These are phyloP conservation scores for Tarsius wallacei DNA, from an alignment of 2,797 vertebrate genomes.

Conservation along the genomic window DNA sequence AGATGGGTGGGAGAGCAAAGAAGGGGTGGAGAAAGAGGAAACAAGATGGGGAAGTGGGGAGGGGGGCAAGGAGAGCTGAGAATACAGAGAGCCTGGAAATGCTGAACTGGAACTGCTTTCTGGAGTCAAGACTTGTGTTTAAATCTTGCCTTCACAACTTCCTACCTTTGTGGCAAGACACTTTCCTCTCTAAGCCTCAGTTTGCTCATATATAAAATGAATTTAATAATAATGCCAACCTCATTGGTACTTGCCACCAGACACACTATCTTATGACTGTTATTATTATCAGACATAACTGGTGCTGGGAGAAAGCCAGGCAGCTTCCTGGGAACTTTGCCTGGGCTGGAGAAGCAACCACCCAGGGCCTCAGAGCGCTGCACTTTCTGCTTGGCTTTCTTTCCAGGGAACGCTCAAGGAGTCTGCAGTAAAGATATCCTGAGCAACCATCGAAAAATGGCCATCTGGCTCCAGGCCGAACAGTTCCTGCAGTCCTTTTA, in stretches of 20 bases:
- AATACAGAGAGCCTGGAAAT: neutral
- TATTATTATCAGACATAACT: slow-evolving; percentile 26
- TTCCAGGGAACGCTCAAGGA: neutral
- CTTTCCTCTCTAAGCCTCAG: neutral
- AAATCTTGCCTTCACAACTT: slow-evolving; percentile 18
- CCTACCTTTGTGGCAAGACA: neutral
- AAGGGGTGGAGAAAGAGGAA: neutral
- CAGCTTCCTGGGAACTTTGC: neutral
- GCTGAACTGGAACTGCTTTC: neutral
- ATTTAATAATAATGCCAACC: slow-evolving; percentile 33
- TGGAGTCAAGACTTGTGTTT: slow-evolving; percentile 17
- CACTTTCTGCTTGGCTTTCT: neutral
- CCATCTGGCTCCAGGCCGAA: neutral
- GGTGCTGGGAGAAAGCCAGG: slow-evolving; percentile 21
- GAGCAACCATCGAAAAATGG: slow-evolving; percentile 13
- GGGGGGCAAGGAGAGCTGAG: neutral
- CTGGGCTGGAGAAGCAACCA: neutral
- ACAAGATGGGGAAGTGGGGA: neutral
- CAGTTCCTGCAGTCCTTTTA: neutral
- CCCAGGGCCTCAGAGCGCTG: neutral
- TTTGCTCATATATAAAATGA: slow-evolving; percentile 66
- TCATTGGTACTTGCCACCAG: neutral
- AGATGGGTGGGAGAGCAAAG: neutral
- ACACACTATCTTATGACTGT: neutral
- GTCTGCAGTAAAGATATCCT: slow-evolving; percentile 32